phyloP scores from a whole-genome alignment of 2,797 vertebrate species.

The Avahi laniger region DNA sequence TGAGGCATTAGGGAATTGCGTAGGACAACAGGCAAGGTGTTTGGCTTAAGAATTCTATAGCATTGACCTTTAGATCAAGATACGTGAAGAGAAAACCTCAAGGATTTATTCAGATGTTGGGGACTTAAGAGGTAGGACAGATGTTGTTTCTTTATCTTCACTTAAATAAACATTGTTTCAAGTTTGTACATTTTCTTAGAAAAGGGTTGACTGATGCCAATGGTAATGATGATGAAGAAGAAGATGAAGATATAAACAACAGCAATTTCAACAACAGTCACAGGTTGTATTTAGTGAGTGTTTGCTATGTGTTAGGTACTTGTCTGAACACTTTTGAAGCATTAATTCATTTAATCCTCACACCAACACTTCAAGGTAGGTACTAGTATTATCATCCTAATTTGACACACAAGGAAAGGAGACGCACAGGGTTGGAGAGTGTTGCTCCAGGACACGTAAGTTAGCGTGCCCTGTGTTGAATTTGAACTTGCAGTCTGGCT shows the following conservation, averaged over 20 bases:
- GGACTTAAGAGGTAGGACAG: background rate
- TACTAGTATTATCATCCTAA: background rate
- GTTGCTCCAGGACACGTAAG: background rate
- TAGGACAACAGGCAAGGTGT: background rate
- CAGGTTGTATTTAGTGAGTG: background rate
- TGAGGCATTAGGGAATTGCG: background rate
- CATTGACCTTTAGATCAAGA: background rate
- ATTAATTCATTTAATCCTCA: background rate
- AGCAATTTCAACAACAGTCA: background rate
- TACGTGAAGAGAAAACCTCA: background rate
- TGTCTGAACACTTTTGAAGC: background rate
- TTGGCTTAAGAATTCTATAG: background rate
- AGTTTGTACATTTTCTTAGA: conserved; percentile 18
- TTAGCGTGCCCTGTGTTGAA: background rate
- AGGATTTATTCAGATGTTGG: background rate
- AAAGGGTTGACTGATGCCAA: background rate
- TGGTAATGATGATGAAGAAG: background rate
- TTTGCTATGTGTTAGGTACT: background rate
- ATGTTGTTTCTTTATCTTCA: background rate
- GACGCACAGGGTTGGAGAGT: background rate
- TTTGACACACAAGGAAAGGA: background rate
- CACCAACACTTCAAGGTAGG: background rate
- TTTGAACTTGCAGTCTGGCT: background rate
- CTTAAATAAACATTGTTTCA: background rate
- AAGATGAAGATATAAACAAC: background rate